Conservation (phyloP, 2,113 vertebrate genomes). For the Myocastor coypus region DNA sequence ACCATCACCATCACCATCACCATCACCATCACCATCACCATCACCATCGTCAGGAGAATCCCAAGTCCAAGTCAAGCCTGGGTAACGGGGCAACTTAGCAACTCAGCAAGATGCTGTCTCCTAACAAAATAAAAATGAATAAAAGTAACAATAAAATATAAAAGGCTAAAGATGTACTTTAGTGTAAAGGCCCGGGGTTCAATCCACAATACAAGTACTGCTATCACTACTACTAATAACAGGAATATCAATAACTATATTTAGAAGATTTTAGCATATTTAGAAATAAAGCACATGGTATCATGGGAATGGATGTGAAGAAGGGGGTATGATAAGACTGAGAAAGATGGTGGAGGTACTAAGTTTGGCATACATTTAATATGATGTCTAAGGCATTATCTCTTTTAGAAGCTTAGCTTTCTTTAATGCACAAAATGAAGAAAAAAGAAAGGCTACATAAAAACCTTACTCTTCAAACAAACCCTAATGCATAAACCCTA, state of each 20-base stretch:
- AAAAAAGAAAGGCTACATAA: background rate
- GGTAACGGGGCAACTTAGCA: background rate
- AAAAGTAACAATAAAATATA: background rate
- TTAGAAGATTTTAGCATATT: background rate
- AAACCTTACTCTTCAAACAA: background rate
- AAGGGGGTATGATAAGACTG: background rate
- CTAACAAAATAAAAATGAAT: background rate
- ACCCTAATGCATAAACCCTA: background rate
- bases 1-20: no score
- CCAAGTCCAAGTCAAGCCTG: background rate
- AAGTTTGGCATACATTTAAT: background rate
- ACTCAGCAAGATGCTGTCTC: background rate
- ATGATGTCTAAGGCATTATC: background rate
- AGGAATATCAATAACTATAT: background rate
- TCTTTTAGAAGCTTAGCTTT: background rate
- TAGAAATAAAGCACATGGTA: background rate
- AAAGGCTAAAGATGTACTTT: background rate
- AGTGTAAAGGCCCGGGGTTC: background rate
- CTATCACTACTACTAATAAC: background rate
- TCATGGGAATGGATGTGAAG: background rate
- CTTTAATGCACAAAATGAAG: background rate
- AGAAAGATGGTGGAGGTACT: background rate
- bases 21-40: no score
- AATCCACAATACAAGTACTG: background rate
- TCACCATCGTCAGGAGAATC: background rate